Evolutionary conservation across 2,113 vertebrate species (phyloP).

Genomic region (Sus scrofa): DNA sequence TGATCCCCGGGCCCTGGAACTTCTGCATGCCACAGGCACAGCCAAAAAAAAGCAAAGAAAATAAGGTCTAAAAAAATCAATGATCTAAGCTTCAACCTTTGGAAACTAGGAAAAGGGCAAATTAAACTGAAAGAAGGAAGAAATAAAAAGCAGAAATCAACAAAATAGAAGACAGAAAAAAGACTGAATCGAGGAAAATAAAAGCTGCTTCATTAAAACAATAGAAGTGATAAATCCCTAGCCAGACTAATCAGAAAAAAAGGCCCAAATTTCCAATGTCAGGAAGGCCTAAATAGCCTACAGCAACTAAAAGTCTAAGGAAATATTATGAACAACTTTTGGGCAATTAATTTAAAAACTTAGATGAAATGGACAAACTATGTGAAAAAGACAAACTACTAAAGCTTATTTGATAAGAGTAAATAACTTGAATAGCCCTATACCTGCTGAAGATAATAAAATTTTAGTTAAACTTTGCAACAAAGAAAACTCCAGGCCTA

Average conservation of each 20-base stretch:
- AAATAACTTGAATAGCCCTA: neutral
- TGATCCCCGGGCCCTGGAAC: too few species aligned
- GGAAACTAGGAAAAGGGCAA: neutral
- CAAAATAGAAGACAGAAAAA: slow-evolving; percentile 9
- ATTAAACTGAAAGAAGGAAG: slow-evolving; percentile 27
- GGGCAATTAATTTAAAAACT: slow-evolving; percentile 9
- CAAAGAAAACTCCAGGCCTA: neutral
- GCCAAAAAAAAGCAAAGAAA: too few species aligned
- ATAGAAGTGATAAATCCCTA: slow-evolving; percentile 32
- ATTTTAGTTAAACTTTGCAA: neutral
- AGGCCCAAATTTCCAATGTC: neutral
- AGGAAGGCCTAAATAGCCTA: neutral
- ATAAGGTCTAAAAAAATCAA: neutral
- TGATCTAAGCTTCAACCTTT: neutral
- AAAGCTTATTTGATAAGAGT: slow-evolving; percentile 19
- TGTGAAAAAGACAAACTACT: neutral
- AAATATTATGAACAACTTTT: neutral
- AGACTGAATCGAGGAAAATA: neutral
- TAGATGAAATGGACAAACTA: slow-evolving; percentile 4
- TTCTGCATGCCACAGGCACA: too few species aligned
- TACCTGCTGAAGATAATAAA: neutral
- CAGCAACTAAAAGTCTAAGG: neutral
- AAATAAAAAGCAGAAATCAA: slow-evolving; percentile 48
- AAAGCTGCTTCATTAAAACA: neutral
- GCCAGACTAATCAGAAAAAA: neutral